Base-by-base conservation (phyloP, 2,113 vertebrate species). In the Microtus montanus region DNA sequence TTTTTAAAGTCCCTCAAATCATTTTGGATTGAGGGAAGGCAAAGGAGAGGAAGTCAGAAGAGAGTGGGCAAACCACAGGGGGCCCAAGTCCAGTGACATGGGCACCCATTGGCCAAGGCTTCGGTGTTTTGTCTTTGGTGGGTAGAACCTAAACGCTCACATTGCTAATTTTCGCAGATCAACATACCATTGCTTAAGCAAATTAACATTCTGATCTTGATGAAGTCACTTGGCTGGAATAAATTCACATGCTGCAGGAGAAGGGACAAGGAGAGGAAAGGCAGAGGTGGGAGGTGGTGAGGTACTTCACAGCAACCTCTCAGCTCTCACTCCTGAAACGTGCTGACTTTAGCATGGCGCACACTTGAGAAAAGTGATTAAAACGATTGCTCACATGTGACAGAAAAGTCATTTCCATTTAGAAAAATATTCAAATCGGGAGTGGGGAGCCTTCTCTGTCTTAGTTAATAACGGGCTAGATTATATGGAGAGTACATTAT, bases 391-490 rank as follows among this genome's bases (percentile, higher is more conserved):
- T 96, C 95, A 94, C 14, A 1, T 89, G 89, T 95, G 96, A 97
- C 96, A 95, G 96, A 71, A 89, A 96, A 96, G 96, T 95, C 89
- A 97, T 96, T 95, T 92, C 66, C 89, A 89, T 91, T 96, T 95
- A 94, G 94, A 95, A 93, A 94, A 93, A 96, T 89, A 96, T 92
- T 95, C 89, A 97, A 95, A 95, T 84, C 87, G 87, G 74, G 54
- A 44, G n/a, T 77, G 77, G 38, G 78, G 79, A 96, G 66, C 17
- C 5, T 77, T 95, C 68, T 68, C 83, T 93, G 80, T 71, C 96
- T 97, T 64, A 35, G 63, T 95, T 96, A 94, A 93, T 91, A 74
- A 94, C 54, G 86, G 85, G 61, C 84, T 87, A 41, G 87, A 74
- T 95, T 87, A 86, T 41, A 66, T 19, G n/a, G 85, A 95, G 58